Evolutionary conservation across 2,797 vertebrate genomes (phyloP).

Genomic region (Urophycis tenuis): DNA sequence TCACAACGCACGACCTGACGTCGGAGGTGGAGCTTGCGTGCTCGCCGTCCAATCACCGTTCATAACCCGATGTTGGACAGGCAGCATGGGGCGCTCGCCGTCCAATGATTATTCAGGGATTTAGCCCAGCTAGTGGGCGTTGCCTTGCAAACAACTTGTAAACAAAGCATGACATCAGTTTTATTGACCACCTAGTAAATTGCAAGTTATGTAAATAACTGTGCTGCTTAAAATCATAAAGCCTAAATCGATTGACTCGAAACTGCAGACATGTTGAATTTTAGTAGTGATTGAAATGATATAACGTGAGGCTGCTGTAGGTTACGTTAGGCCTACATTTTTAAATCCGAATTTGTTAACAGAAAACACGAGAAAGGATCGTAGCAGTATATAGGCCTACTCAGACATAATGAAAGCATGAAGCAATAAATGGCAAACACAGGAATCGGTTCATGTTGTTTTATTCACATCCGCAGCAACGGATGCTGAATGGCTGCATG

Average conservation of each 20-base stretch:
- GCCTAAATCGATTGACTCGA: too few species aligned
- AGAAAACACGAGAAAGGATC: not conserved
- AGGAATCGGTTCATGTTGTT: not conserved
- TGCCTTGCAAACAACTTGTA: not conserved
- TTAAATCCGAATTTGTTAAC: too few species aligned
- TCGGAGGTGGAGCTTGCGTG: not conserved
- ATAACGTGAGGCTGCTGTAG: too few species aligned
- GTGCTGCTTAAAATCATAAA: too few species aligned
- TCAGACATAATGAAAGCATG: not conserved
- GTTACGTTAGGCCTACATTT: too few species aligned
- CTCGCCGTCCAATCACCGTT: conserved; percentile 42
- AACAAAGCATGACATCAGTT: not conserved
- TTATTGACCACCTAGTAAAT: not conserved
- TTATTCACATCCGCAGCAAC: not conserved
- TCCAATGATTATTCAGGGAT: not conserved
- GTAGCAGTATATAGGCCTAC: not conserved
- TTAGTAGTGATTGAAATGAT: too few species aligned
- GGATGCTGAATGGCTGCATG: not conserved
- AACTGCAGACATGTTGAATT: too few species aligned
- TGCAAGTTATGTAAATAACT: too few species aligned
- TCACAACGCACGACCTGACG: not conserved
- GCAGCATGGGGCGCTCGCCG: not conserved
- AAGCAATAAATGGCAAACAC: not conserved
- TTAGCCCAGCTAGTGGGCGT: not conserved
- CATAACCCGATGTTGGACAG: not conserved